Conservation (phyloP, 1,140 invertebrate genomes). For the Polyergus mexicanus region DNA sequence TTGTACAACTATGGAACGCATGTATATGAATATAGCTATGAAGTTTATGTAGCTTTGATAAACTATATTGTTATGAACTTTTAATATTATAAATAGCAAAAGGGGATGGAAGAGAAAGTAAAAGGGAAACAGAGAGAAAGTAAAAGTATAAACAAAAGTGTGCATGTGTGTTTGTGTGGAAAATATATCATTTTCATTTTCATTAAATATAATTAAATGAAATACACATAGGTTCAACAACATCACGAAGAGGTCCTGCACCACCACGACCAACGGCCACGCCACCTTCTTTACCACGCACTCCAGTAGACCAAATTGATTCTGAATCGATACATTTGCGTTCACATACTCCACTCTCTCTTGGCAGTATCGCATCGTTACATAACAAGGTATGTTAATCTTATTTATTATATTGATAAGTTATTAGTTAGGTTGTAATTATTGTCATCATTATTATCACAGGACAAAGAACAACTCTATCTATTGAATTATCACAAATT, state of each 20-base stretch:
- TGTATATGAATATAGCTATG: too few relatives aligned
- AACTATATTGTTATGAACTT: not conserved
- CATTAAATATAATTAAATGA: not conserved
- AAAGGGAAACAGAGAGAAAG: too few relatives aligned
- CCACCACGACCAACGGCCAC: slow-evolving; percentile 87
- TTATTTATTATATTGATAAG: not conserved
- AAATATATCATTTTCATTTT: too few relatives aligned
- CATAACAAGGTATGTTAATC: slow-evolving; percentile 89
- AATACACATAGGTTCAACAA: slow-evolving; percentile 83
- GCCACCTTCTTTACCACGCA: slow-evolving; percentile 87
- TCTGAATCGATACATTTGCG: slow-evolving; percentile 87
- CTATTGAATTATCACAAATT: not conserved
- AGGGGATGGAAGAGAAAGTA: too few relatives aligned
- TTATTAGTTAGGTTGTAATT: not conserved
- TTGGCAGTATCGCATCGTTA: slow-evolving; percentile 91
- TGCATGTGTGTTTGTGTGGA: too few relatives aligned
- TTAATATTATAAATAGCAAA: not conserved
- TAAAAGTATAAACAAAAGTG: too few relatives aligned
- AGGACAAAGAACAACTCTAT: not conserved
- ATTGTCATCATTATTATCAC: not conserved
- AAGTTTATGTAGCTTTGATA: not conserved
- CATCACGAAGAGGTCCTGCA: slow-evolving; percentile 85
- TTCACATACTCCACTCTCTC: slow-evolving; percentile 89
- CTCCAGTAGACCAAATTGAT: slow-evolving; percentile 86
- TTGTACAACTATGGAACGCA: not conserved